Evolutionary conservation across 30 jellyfish, hydroid and myxozoan genomes (phyloP), one percentile per base, ranked within the genome.

Genomic region (Aurelia aurita): DNA sequence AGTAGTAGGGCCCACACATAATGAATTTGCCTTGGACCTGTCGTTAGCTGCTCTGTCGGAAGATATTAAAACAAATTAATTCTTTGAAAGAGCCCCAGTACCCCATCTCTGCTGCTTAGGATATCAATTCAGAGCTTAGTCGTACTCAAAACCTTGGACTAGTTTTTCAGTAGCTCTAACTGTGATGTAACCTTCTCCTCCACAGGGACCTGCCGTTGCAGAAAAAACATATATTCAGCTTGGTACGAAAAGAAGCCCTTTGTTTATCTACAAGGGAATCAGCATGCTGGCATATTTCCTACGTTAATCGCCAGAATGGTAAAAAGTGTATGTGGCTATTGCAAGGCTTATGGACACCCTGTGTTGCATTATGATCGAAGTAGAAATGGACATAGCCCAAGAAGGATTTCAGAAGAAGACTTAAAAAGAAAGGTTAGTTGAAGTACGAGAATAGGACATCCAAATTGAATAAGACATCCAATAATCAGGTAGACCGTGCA

Each of bases 191-290:
- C 14, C 8, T 46, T 72, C 13, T 49, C 46, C 19, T 45, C 54
- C 72, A 14, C 51, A 89, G 97, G 81, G 16, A 79, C 97, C n/a
- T 89, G 97, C 44, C 82, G 79, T 14, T 88, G 92, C 72, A 77
- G 82, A 18, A 25, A 28, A 25, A 72, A 47, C 29, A 73, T 89
- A 39, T 89, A 89, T 46, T 63, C 84, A 7, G 75, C 97, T 3
- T 89, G 97, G 97, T 89, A 19, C 63, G 85, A 80, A 39, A 60
- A 62, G 20, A 74, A 85, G 58, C 91, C 91, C 1, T 88, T 69
- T 61, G 66, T 77, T n/a, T 16, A 31, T 12, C 15, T 47, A 4
- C 45, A 63, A 32, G 54, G 28, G 3, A 67, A 59, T 3, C 31
- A 22, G n/a, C 58, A 20, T 27, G 32, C 67, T 62, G 96, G 96